A percentile compares a stretch with the other conserved stretches of the same genome.
These are phyloP conservation scores for Nothocercus nigrocapillus DNA, from an alignment of 2,113 vertebrate species.

Conservation along the genomic window DNA sequence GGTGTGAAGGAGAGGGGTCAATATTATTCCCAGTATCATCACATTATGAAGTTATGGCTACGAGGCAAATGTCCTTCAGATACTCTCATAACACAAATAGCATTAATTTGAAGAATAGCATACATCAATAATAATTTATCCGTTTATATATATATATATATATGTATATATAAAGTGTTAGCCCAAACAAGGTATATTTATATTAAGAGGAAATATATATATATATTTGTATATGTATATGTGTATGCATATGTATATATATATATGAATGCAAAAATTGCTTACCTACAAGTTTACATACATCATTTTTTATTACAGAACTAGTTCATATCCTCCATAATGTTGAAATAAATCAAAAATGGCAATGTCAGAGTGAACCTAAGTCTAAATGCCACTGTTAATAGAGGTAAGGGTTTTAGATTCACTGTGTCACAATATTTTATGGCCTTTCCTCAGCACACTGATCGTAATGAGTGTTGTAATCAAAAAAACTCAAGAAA, in stretches of 20 bases:
- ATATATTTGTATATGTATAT: no score
- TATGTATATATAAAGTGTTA: not conserved
- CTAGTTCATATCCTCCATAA: not conserved
- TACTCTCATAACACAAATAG: not conserved
- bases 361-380: not conserved
- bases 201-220: not conserved
- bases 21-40: not conserved
- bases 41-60: not conserved
- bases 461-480: not conserved
- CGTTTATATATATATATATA: not conserved
- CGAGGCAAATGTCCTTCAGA: accelerated
- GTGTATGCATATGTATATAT: no score
- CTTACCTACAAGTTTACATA: not conserved
- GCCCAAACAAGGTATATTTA: not conserved
- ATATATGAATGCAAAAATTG: not conserved
- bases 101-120: not conserved
- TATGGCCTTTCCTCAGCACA: not conserved
- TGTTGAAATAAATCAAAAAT: not conserved
- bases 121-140: not conserved
- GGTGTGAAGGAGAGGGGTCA: not conserved
- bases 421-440: not conserved
- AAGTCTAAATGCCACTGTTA: not conserved
- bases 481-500: not conserved
- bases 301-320: not conserved
- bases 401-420: not conserved